Evolutionary conservation across 1,140 invertebrate species (phyloP), one percentile per base, ranked within the genome.

Genomic region (Laupala kohalensis): DNA sequence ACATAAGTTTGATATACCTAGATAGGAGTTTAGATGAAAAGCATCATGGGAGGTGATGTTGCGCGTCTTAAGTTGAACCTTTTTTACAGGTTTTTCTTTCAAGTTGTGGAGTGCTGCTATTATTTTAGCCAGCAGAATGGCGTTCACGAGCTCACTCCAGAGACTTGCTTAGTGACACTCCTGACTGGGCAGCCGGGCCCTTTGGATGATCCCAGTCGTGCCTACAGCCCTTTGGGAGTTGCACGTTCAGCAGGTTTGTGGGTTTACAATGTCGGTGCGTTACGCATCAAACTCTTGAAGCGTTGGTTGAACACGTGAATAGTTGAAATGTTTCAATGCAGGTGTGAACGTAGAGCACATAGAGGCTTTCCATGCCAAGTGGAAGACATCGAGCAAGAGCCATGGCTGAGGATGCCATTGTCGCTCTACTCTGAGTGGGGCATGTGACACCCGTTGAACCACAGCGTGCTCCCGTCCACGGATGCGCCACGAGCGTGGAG

Each of bases 31-130:
- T 62, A 62, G 37, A 12, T 12, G 37, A 12, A 62, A 62, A 12
- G 9, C 37, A 19, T 62, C 37, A 62, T 62, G 9, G 37, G 6
- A 62, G 9, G 37, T 62, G 37, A 62, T 62, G n/a, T n/a, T n/a
- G n/a, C n/a, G n/a, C n/a, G n/a, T n/a, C n/a, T n/a, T n/a, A 9
- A 53, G 9, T 53, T 53, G 37, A 19, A 12, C 4, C 4, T 28
- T 71, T 74, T 72, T 69, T 69, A 12, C 76, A 85, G 83, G 84
- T 79, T 85, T 64, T 87, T 87, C 75, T 87, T 88, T 71, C 87
- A 90, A 76, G 86, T 90, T 65, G 82, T 90, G 27, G 88, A 90
- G 74, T 90, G 88, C 77, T 89, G 88, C 72, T 81, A 90, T 75
- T 90, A 86, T 77, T 79, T 90, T 30, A 84, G 84, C 6, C 83